Evolutionary conservation across 2,797 vertebrate species (phyloP).

Genomic region (Ptychobarbus kaznakovi): DNA sequence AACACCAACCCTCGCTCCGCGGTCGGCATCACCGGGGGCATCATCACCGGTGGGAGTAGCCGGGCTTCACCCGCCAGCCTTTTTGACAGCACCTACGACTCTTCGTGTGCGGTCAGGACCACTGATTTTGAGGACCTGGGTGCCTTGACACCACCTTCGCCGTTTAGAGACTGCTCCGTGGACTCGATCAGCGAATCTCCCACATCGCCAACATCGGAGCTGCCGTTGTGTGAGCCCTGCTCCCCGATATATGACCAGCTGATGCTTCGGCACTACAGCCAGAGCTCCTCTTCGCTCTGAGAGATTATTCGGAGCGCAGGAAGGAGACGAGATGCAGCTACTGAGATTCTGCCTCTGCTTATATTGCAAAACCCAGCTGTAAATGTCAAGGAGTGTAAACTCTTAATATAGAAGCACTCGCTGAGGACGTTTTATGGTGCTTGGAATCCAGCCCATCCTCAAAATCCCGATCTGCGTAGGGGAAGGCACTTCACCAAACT

Average conservation of each 20-base stretch:
- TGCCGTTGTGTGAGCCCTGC: conserved; percentile 82
- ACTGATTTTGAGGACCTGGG: conserved; percentile 86
- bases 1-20: conserved; percentile 73
- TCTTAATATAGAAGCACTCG: conserved; percentile 41
- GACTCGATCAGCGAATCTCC: conserved; percentile 89
- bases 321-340: conserved; percentile 26
- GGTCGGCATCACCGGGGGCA: conserved; percentile 60
- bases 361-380: conserved; percentile 39
- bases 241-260: conserved; percentile 91
- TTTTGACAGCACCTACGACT: conserved; percentile 73
- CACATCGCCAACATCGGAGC: conserved; percentile 87
- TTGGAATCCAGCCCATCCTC: conserved; percentile 37
- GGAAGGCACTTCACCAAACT: conserved; percentile 26
- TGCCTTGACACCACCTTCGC: conserved; percentile 94
- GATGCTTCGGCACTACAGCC: conserved; percentile 94
- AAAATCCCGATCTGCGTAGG: conserved; percentile 11
- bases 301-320: conserved; percentile 7
- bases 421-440: conserved; percentile 12
- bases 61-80: conserved; percentile 78
- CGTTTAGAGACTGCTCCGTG: conserved; percentile 94
- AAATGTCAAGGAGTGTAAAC: conserved; percentile 44
- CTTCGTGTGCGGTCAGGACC: conserved; percentile 73
- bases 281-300: conserved; percentile 94
- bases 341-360: conserved; percentile 15
- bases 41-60: conserved; percentile 71